These are phyloP conservation scores for Sweltsa coloradensis DNA, from an alignment of 1,140 invertebrate genomes.

Conservation along the genomic window DNA sequence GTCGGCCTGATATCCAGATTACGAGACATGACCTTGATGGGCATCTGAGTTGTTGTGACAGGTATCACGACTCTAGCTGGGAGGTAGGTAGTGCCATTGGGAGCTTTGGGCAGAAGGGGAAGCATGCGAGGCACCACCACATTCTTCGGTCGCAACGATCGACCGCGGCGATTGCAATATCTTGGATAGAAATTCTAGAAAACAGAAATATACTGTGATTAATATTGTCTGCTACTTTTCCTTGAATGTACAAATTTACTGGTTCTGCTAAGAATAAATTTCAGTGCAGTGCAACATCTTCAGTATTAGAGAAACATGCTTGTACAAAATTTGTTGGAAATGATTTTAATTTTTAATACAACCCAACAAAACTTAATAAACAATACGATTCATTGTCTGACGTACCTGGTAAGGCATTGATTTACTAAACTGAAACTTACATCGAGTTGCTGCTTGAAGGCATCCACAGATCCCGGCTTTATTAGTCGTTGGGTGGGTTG, in stretches of 20 bases:
- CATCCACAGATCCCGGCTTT: slow-evolving; percentile 23
- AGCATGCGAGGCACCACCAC: slow-evolving; percentile 43
- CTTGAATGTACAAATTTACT: too few relatives aligned
- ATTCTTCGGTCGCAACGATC: slow-evolving; percentile 33
- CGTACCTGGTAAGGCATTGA: neutral
- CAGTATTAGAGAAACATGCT: too few relatives aligned
- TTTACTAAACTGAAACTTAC: too few relatives aligned
- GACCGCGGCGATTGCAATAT: slow-evolving; percentile 36
- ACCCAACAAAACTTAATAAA: slow-evolving; percentile 12
- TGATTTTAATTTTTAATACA: neutral
- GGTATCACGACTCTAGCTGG: too few relatives aligned
- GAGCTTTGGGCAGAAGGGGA: slow-evolving; percentile 34
- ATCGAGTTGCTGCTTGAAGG: slow-evolving; percentile 41
- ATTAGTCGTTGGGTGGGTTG: slow-evolving; percentile 5
- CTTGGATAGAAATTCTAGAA: slow-evolving; percentile 23
- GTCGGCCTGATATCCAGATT: too few relatives aligned
- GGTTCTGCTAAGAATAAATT: too few relatives aligned
- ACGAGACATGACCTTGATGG: too few relatives aligned
- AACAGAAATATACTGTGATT: too few relatives aligned
- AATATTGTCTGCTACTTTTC: too few relatives aligned
- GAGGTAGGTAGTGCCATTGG: too few relatives aligned
- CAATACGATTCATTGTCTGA: slow-evolving; percentile 6
- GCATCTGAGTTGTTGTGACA: too few relatives aligned
- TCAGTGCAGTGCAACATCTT: too few relatives aligned
- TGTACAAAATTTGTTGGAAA: neutral